Evolutionary conservation across 2,113 vertebrate species (phyloP).

Genomic region (Sigmodon hispidus): DNA sequence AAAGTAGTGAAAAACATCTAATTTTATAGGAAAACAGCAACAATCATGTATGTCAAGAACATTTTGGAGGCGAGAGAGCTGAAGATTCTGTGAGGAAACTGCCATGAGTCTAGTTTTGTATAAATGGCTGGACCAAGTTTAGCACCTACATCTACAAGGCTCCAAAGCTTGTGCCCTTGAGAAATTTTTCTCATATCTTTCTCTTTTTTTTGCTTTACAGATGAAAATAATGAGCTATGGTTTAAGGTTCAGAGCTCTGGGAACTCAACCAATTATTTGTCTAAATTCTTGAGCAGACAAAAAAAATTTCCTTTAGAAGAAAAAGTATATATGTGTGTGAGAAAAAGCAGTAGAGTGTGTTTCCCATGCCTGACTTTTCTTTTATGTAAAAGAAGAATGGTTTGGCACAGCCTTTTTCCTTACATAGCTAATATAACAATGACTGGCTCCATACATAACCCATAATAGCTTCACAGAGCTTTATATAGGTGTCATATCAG

Average conservation of each 20-base stretch:
- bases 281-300: constrained; percentile 41
- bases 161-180: neutral
- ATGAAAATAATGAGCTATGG: constrained; percentile 18
- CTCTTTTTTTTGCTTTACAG: neutral
- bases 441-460: neutral
- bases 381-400: neutral
- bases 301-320: neutral
- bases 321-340: neutral
- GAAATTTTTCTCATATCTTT: neutral
- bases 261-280: neutral
- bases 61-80: neutral
- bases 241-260: constrained; percentile 17
- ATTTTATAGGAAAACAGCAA: neutral
- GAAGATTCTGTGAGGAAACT: neutral
- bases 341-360: neutral
- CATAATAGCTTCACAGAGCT: neutral
- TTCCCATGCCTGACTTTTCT: neutral
- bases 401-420: neutral
- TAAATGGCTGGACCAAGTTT: neutral
- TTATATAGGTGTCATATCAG: neutral
- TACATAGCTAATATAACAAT: neutral
- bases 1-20: neutral
- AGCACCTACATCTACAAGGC: neutral
- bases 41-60: neutral
- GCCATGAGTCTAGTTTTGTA: neutral